phyloP scores from a whole-genome alignment of 2,797 vertebrate species.

The Anableps anableps region DNA sequence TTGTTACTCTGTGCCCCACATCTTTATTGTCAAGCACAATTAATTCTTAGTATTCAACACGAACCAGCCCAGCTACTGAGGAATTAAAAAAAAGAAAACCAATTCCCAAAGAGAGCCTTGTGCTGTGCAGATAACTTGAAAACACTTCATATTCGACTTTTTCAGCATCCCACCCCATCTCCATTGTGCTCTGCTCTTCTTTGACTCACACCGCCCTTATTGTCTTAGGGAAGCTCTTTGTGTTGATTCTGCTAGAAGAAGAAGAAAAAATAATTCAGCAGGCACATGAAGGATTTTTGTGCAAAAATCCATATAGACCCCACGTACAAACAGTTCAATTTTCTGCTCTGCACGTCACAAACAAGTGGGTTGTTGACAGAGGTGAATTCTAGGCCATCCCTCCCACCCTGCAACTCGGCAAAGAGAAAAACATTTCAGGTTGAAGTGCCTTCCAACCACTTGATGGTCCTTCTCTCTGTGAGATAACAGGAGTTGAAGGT shows the following conservation, averaged over 20 bases:
- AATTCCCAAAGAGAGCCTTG: constrained; percentile 76
- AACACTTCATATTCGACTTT: constrained; percentile 73
- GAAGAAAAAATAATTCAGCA: constrained; percentile 30
- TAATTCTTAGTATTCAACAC: constrained; percentile 62
- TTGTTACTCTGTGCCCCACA: constrained; percentile 63
- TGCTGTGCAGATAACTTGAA: constrained; percentile 71
- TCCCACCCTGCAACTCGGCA: constrained; percentile 45
- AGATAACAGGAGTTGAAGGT: constrained; percentile 57
- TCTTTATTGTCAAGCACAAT: constrained; percentile 72
- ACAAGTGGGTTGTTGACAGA: constrained; percentile 46
- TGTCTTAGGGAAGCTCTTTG: constrained; percentile 36
- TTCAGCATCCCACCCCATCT: constrained; percentile 55
- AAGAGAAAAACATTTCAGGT: constrained; percentile 56
- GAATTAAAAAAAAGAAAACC: constrained; percentile 62
- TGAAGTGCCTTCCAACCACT: constrained; percentile 47
- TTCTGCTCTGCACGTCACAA: constrained; percentile 37
- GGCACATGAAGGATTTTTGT: constrained; percentile 37
- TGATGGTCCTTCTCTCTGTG: constrained; percentile 53
- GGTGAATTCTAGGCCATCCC: constrained; percentile 59
- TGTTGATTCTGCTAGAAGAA: constrained; percentile 29
- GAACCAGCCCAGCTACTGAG: constrained; percentile 59
- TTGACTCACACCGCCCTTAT: constrained; percentile 38
- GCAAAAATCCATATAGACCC: constrained; percentile 35
- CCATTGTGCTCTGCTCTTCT: constrained; percentile 43
- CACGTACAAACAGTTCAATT: constrained; percentile 20